Base-by-base conservation (phyloP, 2,888 invertebrate genomes). In the Ypsolopha sequella region DNA sequence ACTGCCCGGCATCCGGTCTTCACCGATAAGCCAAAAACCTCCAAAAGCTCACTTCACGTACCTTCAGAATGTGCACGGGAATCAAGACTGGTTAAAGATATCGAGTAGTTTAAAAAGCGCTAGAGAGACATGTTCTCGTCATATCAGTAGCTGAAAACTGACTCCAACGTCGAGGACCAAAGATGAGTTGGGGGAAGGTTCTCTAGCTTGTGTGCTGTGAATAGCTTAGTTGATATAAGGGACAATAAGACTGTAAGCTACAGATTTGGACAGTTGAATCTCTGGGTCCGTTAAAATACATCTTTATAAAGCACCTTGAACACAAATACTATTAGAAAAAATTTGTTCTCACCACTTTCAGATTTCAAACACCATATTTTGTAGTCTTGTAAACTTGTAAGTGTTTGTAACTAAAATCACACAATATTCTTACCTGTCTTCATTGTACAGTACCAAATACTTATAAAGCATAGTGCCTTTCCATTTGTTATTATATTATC, bases 381-480 rank as follows among this genome's bases (percentile, higher is more conserved):
- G 24, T 24, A 24, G 24, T 24, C 24, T 24, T 24, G 24, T 24
- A 3, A 24, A 24, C 24, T 24, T 24, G 4, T 24, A 24, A 24
- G 24, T 24, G 24, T n/a, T n/a, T n/a, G n/a, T 24, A 24, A 24
- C 24, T 3, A 24, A n/a, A n/a, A n/a, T n/a, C n/a, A 24, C 24
- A 24, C 24, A 24, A 2, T 4, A 24, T 3, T 24, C 2, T 46
- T 46, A 46, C 34, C 24, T 11, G 34, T 35, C 35, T 46, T 35
- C 46, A 46, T 24, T 33, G 34, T 45, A 46, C 10, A n/a, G 10
- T 46, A 46, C 10, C 35, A 46, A 46, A 46, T 38, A 48, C 38
- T 48, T 71, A 70, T 63, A 73, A 47, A 36, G 76, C 64, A 77
- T 80, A 81, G 84, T 84, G 84, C 84, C 84, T 85, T 84, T 82